phyloP scores from a whole-genome alignment of 1,140 invertebrate species.

The Cataglyphis hispanica region DNA sequence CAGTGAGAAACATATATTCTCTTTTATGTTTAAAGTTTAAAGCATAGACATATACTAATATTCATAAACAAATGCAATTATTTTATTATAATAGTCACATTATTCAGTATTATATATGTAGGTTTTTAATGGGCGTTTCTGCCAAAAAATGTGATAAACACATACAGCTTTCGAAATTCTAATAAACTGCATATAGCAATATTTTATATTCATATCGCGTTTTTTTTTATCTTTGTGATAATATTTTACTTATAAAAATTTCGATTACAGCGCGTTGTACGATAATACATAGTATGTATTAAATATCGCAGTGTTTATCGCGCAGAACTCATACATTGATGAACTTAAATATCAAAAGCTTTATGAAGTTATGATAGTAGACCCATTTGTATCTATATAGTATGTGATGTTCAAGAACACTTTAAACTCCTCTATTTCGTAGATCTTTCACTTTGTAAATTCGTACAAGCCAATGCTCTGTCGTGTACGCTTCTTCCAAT shows the following conservation, averaged over 20 bases:
- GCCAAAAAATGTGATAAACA: slow-evolving; percentile 7
- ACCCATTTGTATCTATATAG: slow-evolving; percentile 17
- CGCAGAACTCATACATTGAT: slow-evolving; percentile 41
- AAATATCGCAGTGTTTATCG: slow-evolving; percentile 20
- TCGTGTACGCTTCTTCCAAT: slow-evolving; percentile 97
- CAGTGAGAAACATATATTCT: slow-evolving; percentile 4
- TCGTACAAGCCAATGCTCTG: slow-evolving; percentile 97
- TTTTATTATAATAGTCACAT: slow-evolving; percentile 43
- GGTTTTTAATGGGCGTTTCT: background rate
- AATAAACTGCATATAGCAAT: slow-evolving; percentile 35
- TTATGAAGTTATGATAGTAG: slow-evolving; percentile 46
- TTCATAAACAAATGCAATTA: slow-evolving; percentile 54
- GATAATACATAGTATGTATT: slow-evolving; percentile 38
- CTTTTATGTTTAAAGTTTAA: slow-evolving; percentile 50
- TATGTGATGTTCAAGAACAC: background rate
- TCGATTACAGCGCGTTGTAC: slow-evolving; percentile 24
- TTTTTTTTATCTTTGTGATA: slow-evolving; percentile 43
- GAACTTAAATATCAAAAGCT: slow-evolving; percentile 55
- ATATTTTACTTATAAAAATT: slow-evolving; percentile 47
- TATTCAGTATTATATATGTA: slow-evolving; percentile 3
- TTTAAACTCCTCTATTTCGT: slow-evolving; percentile 91
- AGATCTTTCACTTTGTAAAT: slow-evolving; percentile 98
- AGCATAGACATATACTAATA: slow-evolving; percentile 18
- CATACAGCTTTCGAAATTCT: slow-evolving; percentile 20
- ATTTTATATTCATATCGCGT: slow-evolving; percentile 41